Conservation (phyloP, 2,113 vertebrate species). For the Catharus minimus region DNA sequence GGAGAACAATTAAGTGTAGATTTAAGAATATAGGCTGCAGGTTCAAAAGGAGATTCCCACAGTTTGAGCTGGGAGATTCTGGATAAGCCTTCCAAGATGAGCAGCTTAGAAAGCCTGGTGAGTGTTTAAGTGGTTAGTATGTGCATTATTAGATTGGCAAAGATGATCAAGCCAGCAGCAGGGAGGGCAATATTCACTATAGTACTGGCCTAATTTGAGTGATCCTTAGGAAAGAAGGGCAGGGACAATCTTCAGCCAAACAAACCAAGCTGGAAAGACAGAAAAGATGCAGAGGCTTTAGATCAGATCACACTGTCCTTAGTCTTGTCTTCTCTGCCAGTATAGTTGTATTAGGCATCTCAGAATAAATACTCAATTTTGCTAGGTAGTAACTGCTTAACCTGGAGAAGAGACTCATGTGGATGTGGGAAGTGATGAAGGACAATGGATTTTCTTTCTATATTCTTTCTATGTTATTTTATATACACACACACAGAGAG, state of each 20-base stretch:
- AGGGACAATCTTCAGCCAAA: background rate
- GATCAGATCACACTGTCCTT: background rate
- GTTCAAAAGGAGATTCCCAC: background rate
- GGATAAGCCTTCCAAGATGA: background rate
- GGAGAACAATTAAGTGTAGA: background rate
- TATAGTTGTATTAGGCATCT: background rate
- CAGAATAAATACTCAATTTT: background rate
- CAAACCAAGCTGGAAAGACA: background rate
- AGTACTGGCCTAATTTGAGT: background rate
- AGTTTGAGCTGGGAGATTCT: background rate
- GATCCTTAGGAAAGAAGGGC: background rate
- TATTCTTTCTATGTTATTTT: background rate
- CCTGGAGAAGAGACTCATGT: background rate
- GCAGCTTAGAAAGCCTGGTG: background rate
- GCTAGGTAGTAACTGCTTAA: background rate
- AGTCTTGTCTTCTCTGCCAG: background rate
- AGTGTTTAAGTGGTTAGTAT: background rate
- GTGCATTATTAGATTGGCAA: background rate
- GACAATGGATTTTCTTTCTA: background rate
- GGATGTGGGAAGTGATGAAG: background rate
- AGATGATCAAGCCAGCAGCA: background rate
- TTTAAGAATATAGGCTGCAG: background rate
- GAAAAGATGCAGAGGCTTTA: background rate
- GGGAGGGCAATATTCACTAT: background rate
- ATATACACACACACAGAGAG: accelerated